phyloP scores from a whole-genome alignment of 2,113 vertebrate genomes.

The Ageneiosus marmoratus region DNA sequence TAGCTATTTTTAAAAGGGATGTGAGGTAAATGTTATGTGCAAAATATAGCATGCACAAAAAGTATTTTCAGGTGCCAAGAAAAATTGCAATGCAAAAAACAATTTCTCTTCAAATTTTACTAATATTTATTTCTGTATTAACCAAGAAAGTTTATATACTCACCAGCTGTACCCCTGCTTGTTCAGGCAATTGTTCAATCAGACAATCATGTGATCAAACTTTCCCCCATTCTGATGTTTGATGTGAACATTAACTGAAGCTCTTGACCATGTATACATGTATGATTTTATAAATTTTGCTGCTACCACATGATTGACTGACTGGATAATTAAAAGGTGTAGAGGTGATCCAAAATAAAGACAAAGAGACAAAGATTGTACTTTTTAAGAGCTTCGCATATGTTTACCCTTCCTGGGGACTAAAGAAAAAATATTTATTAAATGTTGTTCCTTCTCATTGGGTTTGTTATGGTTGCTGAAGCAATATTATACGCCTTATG shows the following conservation, averaged over 20 bases:
- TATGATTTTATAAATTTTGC: neutral
- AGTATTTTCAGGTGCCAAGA: conserved; percentile 69
- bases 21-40: conserved; percentile 43
- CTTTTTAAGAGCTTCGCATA: conserved; percentile 75
- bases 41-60: conserved; percentile 60
- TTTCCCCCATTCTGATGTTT: neutral
- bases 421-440: conserved; percentile 69
- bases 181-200: neutral
- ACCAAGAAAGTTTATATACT: conserved; percentile 39
- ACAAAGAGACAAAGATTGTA: conserved; percentile 69
- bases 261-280: neutral
- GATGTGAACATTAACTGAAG: neutral
- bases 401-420: conserved; percentile 65
- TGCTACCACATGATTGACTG: neutral
- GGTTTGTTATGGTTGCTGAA: conserved; percentile 19
- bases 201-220: neutral
- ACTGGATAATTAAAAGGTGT: neutral
- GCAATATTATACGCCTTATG: neutral
- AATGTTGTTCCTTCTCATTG: conserved; percentile 67
- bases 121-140: conserved; percentile 40
- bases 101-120: conserved; percentile 40
- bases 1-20: conserved; percentile 58
- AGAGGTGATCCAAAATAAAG: neutral
- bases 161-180: neutral
- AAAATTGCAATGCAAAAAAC: conserved; percentile 32